phyloP scores from a whole-genome alignment of 2,888 invertebrate species.

The Hemaris fuciformis region DNA sequence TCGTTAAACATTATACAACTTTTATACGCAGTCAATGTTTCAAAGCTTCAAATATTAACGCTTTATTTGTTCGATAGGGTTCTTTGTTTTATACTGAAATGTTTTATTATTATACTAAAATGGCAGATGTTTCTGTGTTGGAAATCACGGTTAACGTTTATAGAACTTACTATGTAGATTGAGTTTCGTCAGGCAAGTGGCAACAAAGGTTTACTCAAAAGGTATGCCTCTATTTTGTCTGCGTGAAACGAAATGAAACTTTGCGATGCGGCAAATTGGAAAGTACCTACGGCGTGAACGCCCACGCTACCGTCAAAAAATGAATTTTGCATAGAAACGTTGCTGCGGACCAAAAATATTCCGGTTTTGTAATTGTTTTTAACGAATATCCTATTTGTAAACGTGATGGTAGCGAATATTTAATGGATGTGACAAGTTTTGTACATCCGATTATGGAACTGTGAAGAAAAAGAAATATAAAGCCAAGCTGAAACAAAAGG shows the following conservation, averaged over 20 bases:
- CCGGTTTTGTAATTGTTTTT: background rate
- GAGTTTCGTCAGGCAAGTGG: background rate
- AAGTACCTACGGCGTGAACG: conserved; percentile 19
- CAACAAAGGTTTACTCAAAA: background rate
- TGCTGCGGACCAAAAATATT: background rate
- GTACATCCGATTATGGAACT: too few species aligned
- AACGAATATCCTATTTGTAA: too few species aligned
- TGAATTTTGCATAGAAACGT: background rate
- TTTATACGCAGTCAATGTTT: conserved; percentile 25
- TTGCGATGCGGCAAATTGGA: conserved; percentile 49
- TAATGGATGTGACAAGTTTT: too few species aligned
- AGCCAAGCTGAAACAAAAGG: too few species aligned
- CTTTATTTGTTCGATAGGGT: background rate
- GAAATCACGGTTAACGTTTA: background rate
- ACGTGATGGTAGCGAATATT: too few species aligned
- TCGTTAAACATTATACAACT: conserved; percentile 36
- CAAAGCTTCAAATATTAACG: conserved; percentile 1
- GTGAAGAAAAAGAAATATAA: too few species aligned
- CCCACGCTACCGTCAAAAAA: background rate
- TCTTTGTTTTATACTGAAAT: background rate
- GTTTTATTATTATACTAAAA: too few species aligned
- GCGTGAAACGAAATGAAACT: conserved; percentile 27
- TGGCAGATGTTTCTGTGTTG: background rate
- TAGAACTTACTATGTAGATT: too few species aligned
- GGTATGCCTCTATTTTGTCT: background rate